These are phyloP conservation scores for Petrocephalus microphthalmus DNA, from an alignment of 2,113 vertebrate species.

Conservation along the genomic window DNA sequence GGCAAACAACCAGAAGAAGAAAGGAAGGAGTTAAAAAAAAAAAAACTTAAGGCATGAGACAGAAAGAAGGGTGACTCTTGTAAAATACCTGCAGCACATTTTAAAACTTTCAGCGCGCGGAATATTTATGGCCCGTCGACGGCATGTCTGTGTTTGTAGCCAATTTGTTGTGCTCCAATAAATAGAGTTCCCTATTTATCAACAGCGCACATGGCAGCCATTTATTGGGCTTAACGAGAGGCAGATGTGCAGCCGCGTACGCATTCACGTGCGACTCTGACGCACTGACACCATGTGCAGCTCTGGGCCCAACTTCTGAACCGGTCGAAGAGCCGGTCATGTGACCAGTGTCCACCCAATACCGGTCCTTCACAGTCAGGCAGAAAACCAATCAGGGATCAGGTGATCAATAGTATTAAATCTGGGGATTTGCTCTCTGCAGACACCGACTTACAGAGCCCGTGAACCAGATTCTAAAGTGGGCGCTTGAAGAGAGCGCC, in stretches of 20 bases:
- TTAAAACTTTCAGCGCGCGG: constrained; percentile 63
- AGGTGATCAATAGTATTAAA: neutral
- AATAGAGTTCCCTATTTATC: constrained; percentile 72
- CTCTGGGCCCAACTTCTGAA: constrained; percentile 46
- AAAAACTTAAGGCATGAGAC: constrained; percentile 36
- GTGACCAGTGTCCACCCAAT: constrained; percentile 28
- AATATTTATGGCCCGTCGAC: constrained; percentile 68
- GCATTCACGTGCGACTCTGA: constrained; percentile 66
- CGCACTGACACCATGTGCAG: constrained; percentile 58
- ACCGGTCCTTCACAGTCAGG: constrained; percentile 29
- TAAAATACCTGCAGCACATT: constrained; percentile 65
- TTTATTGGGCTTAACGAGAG: constrained; percentile 73
- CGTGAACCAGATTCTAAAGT: neutral
- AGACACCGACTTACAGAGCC: neutral
- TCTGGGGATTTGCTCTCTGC: neutral
- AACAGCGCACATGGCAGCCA: constrained; percentile 74
- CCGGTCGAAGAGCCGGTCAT: constrained; percentile 55
- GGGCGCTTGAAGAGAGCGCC: neutral
- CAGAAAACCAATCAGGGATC: neutral
- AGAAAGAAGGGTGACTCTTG: constrained; percentile 45
- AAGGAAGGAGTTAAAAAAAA: constrained; percentile 49
- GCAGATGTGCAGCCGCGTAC: constrained; percentile 74
- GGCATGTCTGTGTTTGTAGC: constrained; percentile 72
- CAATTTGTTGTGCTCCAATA: constrained; percentile 76
- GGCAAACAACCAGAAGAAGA: constrained; percentile 34